Base-by-base conservation (phyloP, 2,888 invertebrate species). In the Pollenia angustigena region DNA sequence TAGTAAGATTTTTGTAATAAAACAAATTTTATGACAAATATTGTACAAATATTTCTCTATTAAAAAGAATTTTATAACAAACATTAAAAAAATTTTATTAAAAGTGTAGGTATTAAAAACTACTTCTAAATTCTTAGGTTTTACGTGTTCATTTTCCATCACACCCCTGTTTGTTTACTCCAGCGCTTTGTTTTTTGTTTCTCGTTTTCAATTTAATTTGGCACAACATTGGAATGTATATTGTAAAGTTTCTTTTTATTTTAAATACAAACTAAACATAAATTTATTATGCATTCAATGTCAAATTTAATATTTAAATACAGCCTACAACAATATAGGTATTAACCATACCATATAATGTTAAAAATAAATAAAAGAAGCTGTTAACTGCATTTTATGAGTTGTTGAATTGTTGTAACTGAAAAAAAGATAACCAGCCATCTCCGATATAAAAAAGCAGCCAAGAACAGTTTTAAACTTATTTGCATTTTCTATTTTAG, bases 391-490 rank as follows among this genome's bases (percentile, higher is more conserved):
- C 60, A 32, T 74, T 74, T 4, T 74, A 48, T 48, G 48, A 60
- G 54, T 56, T 40, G 48, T 48, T 56, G 72, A 23, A 71, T 71
- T 40, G 48, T 48, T 56, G 72, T 32, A 64, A 64, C 44, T 64
- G 44, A 16, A 71, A n/a, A n/a, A 32, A 18, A 18, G 18, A 32
- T 58, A 46, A 44, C 23, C 18, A 14, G 23, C 46, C 72, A 72
- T 58, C 46, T 56, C 58, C 58, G n/a, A 74, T 74, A 60, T 74
- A 60, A 74, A 60, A n/a, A 74, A 40, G 32, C 48, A n/a, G 54
- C 16, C 32, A 18, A 54, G 14, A 71, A 46, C 69, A 72, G 23
- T 60, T 23, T 23, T 60, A 60, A 44, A 68, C 10, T 12, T 52
- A 40, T 46, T 40, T 74, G 72, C 72, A 74, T 74, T 74, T 74